Evolutionary conservation across 1,140 invertebrate genomes (phyloP).

Genomic region (Drosophila trapezifrons): DNA sequence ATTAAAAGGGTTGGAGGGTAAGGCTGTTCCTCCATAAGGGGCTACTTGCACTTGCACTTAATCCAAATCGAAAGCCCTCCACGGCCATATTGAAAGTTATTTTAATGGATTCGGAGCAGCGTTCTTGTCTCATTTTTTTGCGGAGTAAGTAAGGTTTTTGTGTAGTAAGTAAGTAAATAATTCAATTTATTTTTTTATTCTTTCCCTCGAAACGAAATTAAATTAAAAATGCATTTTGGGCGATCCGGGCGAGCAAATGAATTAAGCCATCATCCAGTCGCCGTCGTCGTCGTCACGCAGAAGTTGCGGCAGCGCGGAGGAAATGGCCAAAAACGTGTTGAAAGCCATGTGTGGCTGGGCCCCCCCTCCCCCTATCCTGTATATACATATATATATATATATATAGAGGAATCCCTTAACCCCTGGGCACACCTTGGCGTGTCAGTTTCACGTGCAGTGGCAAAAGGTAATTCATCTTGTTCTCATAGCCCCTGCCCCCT

Average conservation of each 20-base stretch:
- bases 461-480: conserved; percentile 82
- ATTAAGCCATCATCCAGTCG: conserved; percentile 72
- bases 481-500: conserved; percentile 23
- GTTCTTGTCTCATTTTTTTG: conserved; percentile 49
- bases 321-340: conserved; percentile 78
- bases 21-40: not conserved
- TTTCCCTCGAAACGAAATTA: conserved; percentile 60
- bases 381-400: not conserved
- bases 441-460: conserved; percentile 81
- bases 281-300: conserved; percentile 64
- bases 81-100: conserved; percentile 55
- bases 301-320: conserved; percentile 23
- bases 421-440: conserved; percentile 55
- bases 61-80: conserved; percentile 67
- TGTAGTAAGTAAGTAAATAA: conserved; percentile 49
- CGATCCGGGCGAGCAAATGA: conserved; percentile 52
- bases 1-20: conserved; percentile 37
- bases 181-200: conserved; percentile 37
- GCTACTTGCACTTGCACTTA: conserved; percentile 38
- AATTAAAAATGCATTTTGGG: conserved; percentile 80
- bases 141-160: too few species aligned
- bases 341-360: conserved; percentile 74
- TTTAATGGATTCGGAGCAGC: conserved; percentile 69
- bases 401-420: not conserved
- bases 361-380: not conserved